phyloP scores from a whole-genome alignment of 2,797 vertebrate species.

The Coranthus polyacanthus region DNA sequence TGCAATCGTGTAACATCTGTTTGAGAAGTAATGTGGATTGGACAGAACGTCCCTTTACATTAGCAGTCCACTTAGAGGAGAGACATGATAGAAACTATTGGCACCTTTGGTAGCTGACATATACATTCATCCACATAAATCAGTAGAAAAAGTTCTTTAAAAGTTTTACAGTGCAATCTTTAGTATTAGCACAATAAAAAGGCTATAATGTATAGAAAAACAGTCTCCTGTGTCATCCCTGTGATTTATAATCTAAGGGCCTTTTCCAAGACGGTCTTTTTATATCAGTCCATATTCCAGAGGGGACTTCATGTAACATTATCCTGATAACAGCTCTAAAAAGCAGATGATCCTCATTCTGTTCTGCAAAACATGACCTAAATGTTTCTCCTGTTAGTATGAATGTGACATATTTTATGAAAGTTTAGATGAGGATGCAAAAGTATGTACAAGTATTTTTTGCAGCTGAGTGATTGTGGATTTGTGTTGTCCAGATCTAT shows the following conservation, averaged over 20 bases:
- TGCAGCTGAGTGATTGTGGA: neutral
- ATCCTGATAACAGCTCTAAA: no score
- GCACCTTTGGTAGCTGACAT: conserved; percentile 72
- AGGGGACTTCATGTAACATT: no score
- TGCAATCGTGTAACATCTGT: conserved; percentile 20
- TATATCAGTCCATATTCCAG: conserved; percentile 25
- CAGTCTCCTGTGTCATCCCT: neutral
- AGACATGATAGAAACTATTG: conserved; percentile 32
- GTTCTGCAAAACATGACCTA: conserved; percentile 6
- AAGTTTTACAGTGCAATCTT: conserved; percentile 71
- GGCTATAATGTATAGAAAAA: conserved; percentile 28
- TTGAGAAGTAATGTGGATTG: neutral
- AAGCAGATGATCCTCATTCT: conserved; percentile 7
- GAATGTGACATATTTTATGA: neutral
- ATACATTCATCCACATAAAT: conserved; percentile 74
- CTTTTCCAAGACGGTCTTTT: conserved; percentile 15
- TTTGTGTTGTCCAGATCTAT: neutral
- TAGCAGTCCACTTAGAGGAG: conserved; percentile 27
- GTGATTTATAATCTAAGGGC: neutral
- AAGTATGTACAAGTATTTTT: no score
- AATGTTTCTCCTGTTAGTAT: neutral
- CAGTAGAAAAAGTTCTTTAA: conserved; percentile 60
- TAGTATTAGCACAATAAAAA: conserved; percentile 65
- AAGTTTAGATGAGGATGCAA: conserved; percentile 12
- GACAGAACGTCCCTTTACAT: conserved; percentile 10